Conservation (phyloP, 53 echinoderm and acorn worm species). For the Paelopatides confundens region DNA sequence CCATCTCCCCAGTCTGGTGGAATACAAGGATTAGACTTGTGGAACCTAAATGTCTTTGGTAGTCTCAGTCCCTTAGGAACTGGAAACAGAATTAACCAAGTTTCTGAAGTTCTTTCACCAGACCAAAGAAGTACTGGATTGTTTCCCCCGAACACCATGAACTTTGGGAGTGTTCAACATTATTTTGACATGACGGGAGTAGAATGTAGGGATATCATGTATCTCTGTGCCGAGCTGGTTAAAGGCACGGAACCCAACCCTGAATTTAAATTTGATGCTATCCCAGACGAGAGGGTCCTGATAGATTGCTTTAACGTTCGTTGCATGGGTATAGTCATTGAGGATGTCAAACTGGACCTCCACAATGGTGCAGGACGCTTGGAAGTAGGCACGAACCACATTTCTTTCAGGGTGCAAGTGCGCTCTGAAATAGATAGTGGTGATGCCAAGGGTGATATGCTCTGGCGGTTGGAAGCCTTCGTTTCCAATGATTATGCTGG, state of each 20-base stretch:
- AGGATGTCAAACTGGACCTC: not conserved
- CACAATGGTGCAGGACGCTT: not conserved
- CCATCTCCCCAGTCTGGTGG: conserved; percentile 61
- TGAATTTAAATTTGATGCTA: conserved; percentile 76
- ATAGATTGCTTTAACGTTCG: conserved; percentile 85
- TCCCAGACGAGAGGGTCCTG: conserved; percentile 78
- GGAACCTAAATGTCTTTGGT: conserved; percentile 70
- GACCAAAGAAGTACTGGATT: not conserved
- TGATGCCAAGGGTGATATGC: conserved; percentile 72
- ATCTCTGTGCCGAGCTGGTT: conserved; percentile 78
- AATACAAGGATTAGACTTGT: conserved; percentile 61
- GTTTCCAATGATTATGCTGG: conserved; percentile 57
- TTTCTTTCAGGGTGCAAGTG: conserved; percentile 66
- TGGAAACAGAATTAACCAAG: conserved; percentile 44
- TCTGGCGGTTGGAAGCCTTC: conserved; percentile 84
- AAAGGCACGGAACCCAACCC: conserved; percentile 66
- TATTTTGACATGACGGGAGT: conserved; percentile 84
- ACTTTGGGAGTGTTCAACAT: conserved; percentile 81
- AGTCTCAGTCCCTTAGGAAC: conserved; percentile 63
- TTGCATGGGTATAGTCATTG: conserved; percentile 73
- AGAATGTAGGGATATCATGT: conserved; percentile 72
- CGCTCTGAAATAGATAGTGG: conserved; percentile 65
- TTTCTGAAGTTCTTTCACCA: not conserved
- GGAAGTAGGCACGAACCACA: not conserved
- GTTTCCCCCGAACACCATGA: conserved; percentile 28